Evolutionary conservation across 2,797 vertebrate species (phyloP).

Genomic region (Gallinago stenura): DNA sequence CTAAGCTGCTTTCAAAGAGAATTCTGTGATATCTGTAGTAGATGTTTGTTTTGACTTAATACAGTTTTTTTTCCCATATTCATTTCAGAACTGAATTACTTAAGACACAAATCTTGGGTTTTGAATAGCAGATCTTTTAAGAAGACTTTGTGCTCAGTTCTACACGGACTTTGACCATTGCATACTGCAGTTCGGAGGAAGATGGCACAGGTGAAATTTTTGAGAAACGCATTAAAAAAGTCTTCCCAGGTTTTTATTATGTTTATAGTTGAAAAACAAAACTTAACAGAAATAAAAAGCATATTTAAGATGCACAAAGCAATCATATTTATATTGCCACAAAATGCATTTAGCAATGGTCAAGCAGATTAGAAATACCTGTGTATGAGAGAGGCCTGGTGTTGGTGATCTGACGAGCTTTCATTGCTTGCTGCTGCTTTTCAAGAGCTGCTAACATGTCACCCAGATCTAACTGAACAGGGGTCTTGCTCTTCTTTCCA

Average conservation of each 20-base stretch:
- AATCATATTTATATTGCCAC: neutral
- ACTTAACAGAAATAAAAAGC: neutral
- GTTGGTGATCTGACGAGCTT: conserved; percentile 93
- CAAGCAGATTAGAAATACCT: conserved; percentile 75
- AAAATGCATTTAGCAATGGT: neutral
- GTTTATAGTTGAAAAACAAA: neutral
- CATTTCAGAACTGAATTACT: neutral
- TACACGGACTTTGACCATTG: neutral
- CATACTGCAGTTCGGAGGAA: neutral
- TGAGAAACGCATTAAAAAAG: neutral
- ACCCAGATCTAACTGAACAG: conserved; percentile 94
- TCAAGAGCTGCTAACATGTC: conserved; percentile 97
- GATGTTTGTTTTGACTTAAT: neutral
- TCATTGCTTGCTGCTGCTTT: conserved; percentile 97
- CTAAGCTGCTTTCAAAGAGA: neutral
- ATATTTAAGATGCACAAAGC: neutral
- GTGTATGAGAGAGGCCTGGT: conserved; percentile 93
- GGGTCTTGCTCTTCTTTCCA: conserved; percentile 96
- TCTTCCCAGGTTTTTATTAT: neutral
- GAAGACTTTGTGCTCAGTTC: neutral
- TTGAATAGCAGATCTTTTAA: neutral
- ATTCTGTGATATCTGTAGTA: neutral
- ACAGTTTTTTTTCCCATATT: neutral
- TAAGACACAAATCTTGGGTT: neutral
- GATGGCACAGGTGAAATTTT: neutral